These are phyloP conservation scores for Philonicus albiceps DNA, from an alignment of 2,888 invertebrate genomes.

Conservation along the genomic window DNA sequence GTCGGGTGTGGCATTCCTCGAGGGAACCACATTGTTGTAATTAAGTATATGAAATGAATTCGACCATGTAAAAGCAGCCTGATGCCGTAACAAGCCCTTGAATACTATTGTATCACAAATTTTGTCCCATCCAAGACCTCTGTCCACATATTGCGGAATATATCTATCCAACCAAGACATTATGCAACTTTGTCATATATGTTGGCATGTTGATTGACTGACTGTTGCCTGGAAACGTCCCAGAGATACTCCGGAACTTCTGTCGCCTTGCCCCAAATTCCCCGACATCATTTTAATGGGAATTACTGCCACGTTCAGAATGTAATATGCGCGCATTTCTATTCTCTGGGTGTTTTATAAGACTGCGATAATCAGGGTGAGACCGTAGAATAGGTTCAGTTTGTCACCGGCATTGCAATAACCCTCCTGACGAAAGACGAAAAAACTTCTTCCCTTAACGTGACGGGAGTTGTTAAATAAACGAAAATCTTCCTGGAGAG, in stretches of 20 bases:
- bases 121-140: neutral
- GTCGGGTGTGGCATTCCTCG: neutral
- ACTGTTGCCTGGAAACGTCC: neutral
- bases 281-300: neutral
- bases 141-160: neutral
- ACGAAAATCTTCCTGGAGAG: neutral
- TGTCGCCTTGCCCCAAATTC: neutral
- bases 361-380: neutral
- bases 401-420: neutral
- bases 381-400: neutral
- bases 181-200: neutral
- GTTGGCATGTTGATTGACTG: neutral
- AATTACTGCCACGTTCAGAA: neutral
- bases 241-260: neutral
- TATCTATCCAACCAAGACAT: neutral
- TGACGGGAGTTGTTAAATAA: neutral
- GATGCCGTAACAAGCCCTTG: neutral
- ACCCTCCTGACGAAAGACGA: neutral
- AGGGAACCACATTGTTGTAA: neutral
- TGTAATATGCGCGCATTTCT: neutral
- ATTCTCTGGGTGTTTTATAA: neutral
- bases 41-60: neutral
- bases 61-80: neutral
- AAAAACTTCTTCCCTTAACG: neutral
- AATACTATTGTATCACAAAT: neutral